Conservation (phyloP, 2,797 vertebrate species). For the Hyperoplus immaculatus region DNA sequence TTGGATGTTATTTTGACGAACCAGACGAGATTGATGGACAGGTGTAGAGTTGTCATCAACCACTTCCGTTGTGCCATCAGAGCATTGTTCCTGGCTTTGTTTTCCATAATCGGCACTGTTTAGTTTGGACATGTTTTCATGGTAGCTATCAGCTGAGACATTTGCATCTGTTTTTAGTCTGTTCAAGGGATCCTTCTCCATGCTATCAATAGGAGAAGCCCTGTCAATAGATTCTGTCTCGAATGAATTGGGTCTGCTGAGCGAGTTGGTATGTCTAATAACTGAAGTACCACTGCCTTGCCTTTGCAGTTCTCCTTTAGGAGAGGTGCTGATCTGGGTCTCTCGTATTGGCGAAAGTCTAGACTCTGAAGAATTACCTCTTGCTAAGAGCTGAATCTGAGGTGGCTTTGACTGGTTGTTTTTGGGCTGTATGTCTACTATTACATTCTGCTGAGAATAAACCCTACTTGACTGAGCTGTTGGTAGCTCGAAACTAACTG, state of each 20-base stretch:
- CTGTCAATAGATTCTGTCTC: constrained; percentile 93
- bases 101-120: constrained; percentile 75
- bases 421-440: constrained; percentile 84
- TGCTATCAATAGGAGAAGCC: constrained; percentile 85
- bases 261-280: constrained; percentile 97
- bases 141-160: constrained; percentile 63
- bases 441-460: constrained; percentile 78
- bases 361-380: constrained; percentile 84
- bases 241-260: constrained; percentile 93
- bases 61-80: constrained; percentile 67
- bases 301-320: constrained; percentile 90
- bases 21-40: constrained; percentile 90
- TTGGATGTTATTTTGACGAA: constrained; percentile 97
- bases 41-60: constrained; percentile 79
- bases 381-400: constrained; percentile 89
- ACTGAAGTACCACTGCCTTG: constrained; percentile 97
- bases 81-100: constrained; percentile 78
- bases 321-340: constrained; percentile 81
- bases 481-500: constrained; percentile 85
- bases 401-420: constrained; percentile 85
- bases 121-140: constrained; percentile 79
- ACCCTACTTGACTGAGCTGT: constrained; percentile 68
- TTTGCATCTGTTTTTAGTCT: constrained; percentile 82
- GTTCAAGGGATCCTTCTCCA: constrained; percentile 86
- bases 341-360: constrained; percentile 87